Evolutionary conservation across 2,113 vertebrate species (phyloP), one percentile per base, ranked within the genome.

Genomic region (Pseudolaguvia tuberculata): DNA sequence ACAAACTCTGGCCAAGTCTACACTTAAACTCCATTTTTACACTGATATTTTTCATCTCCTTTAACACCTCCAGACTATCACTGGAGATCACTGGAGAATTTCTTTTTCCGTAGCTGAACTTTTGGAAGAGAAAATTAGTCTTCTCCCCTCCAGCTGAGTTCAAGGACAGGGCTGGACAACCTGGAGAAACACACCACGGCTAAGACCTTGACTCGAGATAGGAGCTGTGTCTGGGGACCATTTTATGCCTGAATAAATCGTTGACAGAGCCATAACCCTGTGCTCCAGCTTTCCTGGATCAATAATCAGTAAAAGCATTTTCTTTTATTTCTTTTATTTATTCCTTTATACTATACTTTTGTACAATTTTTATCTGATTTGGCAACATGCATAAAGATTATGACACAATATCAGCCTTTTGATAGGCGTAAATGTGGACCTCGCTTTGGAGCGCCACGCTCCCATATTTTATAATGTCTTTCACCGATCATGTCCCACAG

Each of bases 91-190:
- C 72, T 70, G 76, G 80, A 75, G 76, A 65, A 74, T 78, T 66
- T 48, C 27, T 80, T 81, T 80, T 72, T 61, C 45, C 68, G 21
- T 74, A 72, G 67, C 67, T 76, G 72, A 81, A 81, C 80, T 79
- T 81, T 76, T 79, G 71, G 39, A 69, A 81, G 81, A 88, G 88
- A 88, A 87, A 90, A 90, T 83, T 86, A 86, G 84, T 82, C 80
- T 87, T 90, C 88, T 90, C 87, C 90, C 89, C 75, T 78, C 88
- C 70, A 88, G 85, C 81, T 6, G 78, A 84, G 89, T 90, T 92
- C 90, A 90, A 90, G 89, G 89, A 86, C 87, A 85, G 87, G 88
- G 86, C 89, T 87, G 79, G 69, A 70, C 75, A 85, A 87, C 84
- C 85, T 83, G 75, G 85, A 85, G 86, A 90, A 84, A 79, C 80